Evolutionary conservation across 1,140 invertebrate genomes (phyloP), one percentile per base, ranked within the genome.

Genomic region (Pogonomyrmex californicus): DNA sequence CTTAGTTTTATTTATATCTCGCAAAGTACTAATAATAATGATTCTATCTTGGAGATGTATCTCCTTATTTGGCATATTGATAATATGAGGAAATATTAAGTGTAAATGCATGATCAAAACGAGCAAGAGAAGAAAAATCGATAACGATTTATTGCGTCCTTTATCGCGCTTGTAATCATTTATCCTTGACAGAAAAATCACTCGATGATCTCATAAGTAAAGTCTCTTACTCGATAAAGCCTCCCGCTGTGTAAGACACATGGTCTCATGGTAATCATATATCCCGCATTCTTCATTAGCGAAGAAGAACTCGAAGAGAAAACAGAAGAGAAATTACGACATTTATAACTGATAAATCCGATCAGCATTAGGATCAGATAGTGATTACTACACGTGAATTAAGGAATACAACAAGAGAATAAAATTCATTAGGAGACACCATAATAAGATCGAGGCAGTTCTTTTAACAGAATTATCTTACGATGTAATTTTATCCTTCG

Each of bases 391-490:
- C 36, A n/a, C 14, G 60, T n/a, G 44, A 41, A 66, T 41, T 36
- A 79, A 66, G 44, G 12, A 23, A 23, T 23, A 23, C 23, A 23
- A 23, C 23, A 23, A 23, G 10, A 9, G 10, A 41, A 51, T 2
- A 10, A 60, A 73, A 82, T 49, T 75, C 4, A 47, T 73, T 10
- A 36, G 36, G 38, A 23, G 44, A 68, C 23, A 2, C 36, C 79
- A 41, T 73, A 60, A 82, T 51, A 44, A 62, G 56, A 47, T 71
- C 51, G 54, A 47, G 41, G 60, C 36, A 14, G 4, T 60, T 7
- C 23, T 49, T 49, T 75, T 30, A 60, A 75, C n/a, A n/a, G n/a
- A 47, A 83, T 83, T 75, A 73, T 47, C 1, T n/a, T 38, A 73
- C 30, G 4, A 33, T 7, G 47, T 4, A 49, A 54, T 33, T 58